Conservation (phyloP, 2,888 invertebrate genomes). For the Rhabditoides inermis region DNA sequence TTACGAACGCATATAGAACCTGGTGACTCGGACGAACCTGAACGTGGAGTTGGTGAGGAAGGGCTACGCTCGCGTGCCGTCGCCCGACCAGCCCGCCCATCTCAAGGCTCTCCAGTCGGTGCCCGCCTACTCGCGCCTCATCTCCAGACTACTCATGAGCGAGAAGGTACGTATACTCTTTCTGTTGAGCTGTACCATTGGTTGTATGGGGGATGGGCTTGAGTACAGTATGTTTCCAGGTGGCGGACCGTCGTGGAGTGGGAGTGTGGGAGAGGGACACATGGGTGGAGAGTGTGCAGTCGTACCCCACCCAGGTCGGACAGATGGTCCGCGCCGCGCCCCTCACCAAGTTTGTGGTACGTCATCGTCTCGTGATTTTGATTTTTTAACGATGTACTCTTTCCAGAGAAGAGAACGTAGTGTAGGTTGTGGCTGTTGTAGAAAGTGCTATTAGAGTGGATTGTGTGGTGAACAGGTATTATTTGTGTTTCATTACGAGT, state of each 20-base stretch:
- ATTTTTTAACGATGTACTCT: too few species aligned
- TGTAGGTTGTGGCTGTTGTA: too few species aligned
- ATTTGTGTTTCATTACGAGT: too few species aligned
- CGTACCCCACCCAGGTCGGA: conserved; percentile 39
- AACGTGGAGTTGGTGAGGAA: conserved; percentile 49
- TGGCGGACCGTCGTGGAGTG: conserved; percentile 51
- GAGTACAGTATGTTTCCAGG: conserved; percentile 11
- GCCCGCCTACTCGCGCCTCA: conserved; percentile 47
- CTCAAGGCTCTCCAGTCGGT: conserved; percentile 42
- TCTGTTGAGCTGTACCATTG: neutral
- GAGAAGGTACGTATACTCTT: conserved; percentile 32
- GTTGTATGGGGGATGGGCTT: neutral
- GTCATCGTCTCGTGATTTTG: conserved; percentile 8
- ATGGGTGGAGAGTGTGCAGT: conserved; percentile 47
- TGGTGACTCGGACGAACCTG: conserved; percentile 41
- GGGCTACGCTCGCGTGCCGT: conserved; percentile 49
- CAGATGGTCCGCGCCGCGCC: conserved; percentile 40
- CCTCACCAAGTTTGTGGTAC: conserved; percentile 43
- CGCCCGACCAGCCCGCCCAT: conserved; percentile 40
- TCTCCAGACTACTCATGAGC: conserved; percentile 45
- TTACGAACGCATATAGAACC: conserved; percentile 13
- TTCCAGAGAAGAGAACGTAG: too few species aligned
- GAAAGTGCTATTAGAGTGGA: neutral
- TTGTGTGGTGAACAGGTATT: too few species aligned
- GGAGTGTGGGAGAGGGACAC: conserved; percentile 51